Evolutionary conservation across 2,113 vertebrate genomes (phyloP).

Genomic region (Athene noctua): DNA sequence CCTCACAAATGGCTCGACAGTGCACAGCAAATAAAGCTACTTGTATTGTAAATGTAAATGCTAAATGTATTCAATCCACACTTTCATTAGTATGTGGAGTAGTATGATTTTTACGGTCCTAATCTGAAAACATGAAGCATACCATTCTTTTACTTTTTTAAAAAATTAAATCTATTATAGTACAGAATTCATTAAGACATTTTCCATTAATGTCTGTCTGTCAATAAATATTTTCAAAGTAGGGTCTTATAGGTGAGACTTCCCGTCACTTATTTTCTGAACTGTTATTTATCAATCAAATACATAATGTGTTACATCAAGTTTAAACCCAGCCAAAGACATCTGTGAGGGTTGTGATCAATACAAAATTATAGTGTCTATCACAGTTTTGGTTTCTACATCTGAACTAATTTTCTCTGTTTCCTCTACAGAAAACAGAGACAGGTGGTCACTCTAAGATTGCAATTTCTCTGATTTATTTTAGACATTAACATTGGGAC

Average conservation of each 20-base stretch:
- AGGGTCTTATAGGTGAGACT: not conserved
- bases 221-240: not conserved
- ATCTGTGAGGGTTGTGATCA: not conserved
- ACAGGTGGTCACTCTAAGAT: not conserved
- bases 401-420: not conserved
- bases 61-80: not conserved
- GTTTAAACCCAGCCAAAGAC: not conserved
- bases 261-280: not conserved
- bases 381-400: not conserved
- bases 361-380: not conserved
- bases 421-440: not conserved
- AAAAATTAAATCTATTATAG: not conserved
- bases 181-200: not conserved
- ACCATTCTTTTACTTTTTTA: too few relatives aligned
- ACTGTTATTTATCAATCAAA: not conserved
- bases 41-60: too few relatives aligned
- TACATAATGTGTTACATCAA: not conserved
- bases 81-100: not conserved
- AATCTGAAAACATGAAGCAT: not conserved
- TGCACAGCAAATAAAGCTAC: not conserved
- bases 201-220: not conserved
- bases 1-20: not conserved
- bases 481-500: not conserved
- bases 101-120: not conserved
- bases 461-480: not conserved